These are phyloP conservation scores for Alviniconcha strummeri DNA, from an alignment of 2,888 invertebrate species.

Conservation along the genomic window DNA sequence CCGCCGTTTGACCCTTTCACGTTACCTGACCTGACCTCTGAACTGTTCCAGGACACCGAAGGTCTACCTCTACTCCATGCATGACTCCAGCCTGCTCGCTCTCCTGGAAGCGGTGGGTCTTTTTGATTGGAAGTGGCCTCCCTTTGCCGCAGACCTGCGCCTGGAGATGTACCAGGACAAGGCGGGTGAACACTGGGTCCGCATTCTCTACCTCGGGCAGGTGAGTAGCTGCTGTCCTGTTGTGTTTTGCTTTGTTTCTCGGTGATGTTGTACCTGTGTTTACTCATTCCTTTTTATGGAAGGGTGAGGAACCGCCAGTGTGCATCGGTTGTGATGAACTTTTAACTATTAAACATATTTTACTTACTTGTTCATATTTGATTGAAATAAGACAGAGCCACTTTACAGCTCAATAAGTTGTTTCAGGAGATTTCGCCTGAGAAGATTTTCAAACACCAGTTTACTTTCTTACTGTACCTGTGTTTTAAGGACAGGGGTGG, in stretches of 20 bases:
- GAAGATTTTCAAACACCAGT: too few species aligned
- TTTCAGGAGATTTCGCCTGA: too few species aligned
- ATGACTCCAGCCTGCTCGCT: constrained; percentile 66
- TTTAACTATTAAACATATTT: too few species aligned
- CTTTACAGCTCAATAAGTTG: too few species aligned
- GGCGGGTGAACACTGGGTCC: constrained; percentile 55
- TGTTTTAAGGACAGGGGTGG: too few species aligned
- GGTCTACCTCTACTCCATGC: constrained; percentile 64
- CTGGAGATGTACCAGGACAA: constrained; percentile 66
- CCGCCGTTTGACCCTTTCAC: background rate
- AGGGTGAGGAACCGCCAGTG: too few species aligned
- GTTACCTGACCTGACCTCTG: too few species aligned
- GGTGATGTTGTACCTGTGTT: background rate
- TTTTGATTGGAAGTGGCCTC: constrained; percentile 67
- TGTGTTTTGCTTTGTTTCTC: background rate
- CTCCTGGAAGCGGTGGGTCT: constrained; percentile 59
- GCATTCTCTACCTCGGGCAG: constrained; percentile 64
- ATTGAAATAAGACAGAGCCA: too few species aligned
- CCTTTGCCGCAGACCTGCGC: constrained; percentile 64
- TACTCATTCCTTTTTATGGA: background rate
- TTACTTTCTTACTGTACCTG: too few species aligned
- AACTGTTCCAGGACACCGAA: constrained; percentile 33
- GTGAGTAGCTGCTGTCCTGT: constrained; percentile 46
- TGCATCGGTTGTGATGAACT: too few species aligned
- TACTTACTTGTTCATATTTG: too few species aligned